phyloP scores from a whole-genome alignment of 1,140 invertebrate species.

The Spodoptera frugiperda region DNA sequence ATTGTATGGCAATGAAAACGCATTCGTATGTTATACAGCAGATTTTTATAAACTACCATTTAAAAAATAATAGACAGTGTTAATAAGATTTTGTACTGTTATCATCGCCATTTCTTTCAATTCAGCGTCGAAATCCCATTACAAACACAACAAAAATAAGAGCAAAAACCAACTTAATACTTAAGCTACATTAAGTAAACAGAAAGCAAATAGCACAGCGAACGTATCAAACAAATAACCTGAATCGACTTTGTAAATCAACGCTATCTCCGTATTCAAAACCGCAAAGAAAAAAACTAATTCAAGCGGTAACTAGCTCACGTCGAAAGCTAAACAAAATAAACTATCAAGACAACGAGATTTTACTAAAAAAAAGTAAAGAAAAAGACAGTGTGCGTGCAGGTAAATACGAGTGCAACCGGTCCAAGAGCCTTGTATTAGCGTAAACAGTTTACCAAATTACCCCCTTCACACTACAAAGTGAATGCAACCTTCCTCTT shows the following conservation, averaged over 20 bases:
- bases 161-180: neutral
- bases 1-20: no score
- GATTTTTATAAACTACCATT: no score
- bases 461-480: constrained; percentile 53
- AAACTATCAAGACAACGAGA: constrained; percentile 57
- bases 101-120: neutral
- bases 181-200: neutral
- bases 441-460: constrained; percentile 76
- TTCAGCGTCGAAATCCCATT: neutral
- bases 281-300: constrained; percentile 39
- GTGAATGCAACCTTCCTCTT: neutral
- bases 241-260: constrained; percentile 21
- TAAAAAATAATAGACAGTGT: no score
- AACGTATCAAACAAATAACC: neutral
- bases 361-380: constrained; percentile 62
- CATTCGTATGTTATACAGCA: no score
- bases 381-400: constrained; percentile 65
- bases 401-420: constrained; percentile 71
- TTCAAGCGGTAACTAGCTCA: constrained; percentile 59
- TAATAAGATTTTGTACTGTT: no score
- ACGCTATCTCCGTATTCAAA: constrained; percentile 19
- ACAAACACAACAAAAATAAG: neutral
- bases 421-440: constrained; percentile 68
- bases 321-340: constrained; percentile 61
- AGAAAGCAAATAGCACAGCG: neutral